Evolutionary conservation across 2,797 vertebrate species (phyloP), one percentile per base, ranked within the genome.

Genomic region (Onychomys leucogaster): DNA sequence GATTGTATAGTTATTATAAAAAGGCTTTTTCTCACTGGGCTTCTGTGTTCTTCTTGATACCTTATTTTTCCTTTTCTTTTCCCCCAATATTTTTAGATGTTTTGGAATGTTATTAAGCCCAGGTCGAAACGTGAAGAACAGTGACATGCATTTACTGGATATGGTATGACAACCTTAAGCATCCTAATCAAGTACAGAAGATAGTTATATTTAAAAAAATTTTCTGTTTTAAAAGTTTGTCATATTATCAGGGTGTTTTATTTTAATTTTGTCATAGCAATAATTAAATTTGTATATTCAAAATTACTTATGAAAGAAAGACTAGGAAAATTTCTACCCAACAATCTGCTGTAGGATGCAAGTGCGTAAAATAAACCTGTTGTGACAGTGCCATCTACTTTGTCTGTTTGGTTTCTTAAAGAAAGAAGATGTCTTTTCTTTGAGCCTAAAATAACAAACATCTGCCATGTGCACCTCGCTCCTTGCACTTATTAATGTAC

Each of bases 71-170:
- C 71, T 95, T 97, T 98, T 83, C 5, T 96, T 2, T 76, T 2
- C 75, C 67, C 94, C 37, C 14, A 94, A 97, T 76, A 94, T 98
- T 97, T 97, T 65, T 93, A 99, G 99, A 98, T 99, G 99, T 98
- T 99, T 99, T 98, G 99, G 99, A 96, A 99, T 99, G 99, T 98
- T 99, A 86, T 98, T 99, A 93, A 99, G 99, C 98, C 99, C 99
- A 91, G 99, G 99, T 87, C 99, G 99, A 98, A 99, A 99, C 93
- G 99, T 99, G 97, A 99, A 99, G 98, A 99, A 99, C 98, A 99
- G 99, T 89, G 99, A 99, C 98, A 99, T 99, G 99, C 99, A 99
- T 98, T 99, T 99, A 73, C 98, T 99, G 43, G 99, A 99, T 97
- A 99, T 99, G 99, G 99, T 99, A 99, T 99, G 83, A 97, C 95